Base-by-base conservation (phyloP, 2,888 invertebrate species). In the Nipponacmea schrenckii region DNA sequence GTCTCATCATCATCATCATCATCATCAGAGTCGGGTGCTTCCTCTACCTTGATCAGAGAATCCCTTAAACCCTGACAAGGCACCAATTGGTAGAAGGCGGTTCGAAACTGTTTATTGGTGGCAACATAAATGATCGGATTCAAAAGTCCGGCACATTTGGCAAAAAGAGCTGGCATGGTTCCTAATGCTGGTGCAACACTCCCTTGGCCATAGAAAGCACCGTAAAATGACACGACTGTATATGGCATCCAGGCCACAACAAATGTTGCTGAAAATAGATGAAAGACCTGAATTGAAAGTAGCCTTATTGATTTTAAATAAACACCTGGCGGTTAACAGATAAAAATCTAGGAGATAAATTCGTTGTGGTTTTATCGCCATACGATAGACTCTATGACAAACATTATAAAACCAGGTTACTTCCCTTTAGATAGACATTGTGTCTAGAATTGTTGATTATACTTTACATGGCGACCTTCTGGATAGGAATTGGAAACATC, bases 51-150 rank as follows among this genome's bases (percentile, higher is more conserved):
- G 44, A 74, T 26, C 44, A 76, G 67, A 0, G 46, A 12, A 14
- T 56, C 64, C 24, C 66, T 73, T 12, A 79, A 68, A 17, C 66
- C 71, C 24, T 67, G 46, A 64, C 79, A 82, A 12, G 81, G 81
- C 44, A 81, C 56, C n/a, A 70, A 71, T 17, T 72, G 71, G 62
- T 77, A 81, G 63, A 84, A 75, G 0, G 78, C 81, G n/a, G 65
- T 67, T 5, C 82, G 73, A 73, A 85, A 81, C 70, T 82, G 79
- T 64, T 77, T 80, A 76, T 85, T 85, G 20, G 82, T 81, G n/a
- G 75, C 77, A 46, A 84, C 83, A 74, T 85, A 85, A 27, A 85
- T 80, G 26, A 85, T 71, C 17, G 85, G 83, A 70, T 84, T 83
- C 82, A 82, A 84, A 14, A 84, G 72, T 17, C 81, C 76, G 8